phyloP scores from a whole-genome alignment of 1,140 invertebrate genomes.

The Zaprionus africanus region DNA sequence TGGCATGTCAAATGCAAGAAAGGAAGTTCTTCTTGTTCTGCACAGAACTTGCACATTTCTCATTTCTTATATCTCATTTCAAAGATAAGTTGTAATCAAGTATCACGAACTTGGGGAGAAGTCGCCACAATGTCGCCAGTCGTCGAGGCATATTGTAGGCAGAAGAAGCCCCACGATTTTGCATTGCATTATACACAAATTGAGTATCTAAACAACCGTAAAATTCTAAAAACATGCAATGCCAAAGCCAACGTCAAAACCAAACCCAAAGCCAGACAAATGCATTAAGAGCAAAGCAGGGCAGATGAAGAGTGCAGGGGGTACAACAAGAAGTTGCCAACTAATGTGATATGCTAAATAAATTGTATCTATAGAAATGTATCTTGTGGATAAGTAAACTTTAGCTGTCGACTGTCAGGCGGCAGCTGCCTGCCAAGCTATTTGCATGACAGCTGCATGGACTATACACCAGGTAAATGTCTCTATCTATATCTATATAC shows the following conservation, averaged over 20 bases:
- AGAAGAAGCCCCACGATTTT: conserved; percentile 33
- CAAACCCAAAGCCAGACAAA: conserved; percentile 40
- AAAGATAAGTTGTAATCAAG: conserved; percentile 78
- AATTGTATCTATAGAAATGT: conserved; percentile 49
- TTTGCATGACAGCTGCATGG: conserved; percentile 52
- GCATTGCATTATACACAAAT: conserved; percentile 53
- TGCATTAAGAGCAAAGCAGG: conserved; percentile 24
- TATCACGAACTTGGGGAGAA: conserved; percentile 63
- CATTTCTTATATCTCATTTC: conserved; percentile 45
- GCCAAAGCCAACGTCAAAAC: conserved; percentile 26
- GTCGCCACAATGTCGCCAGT: conserved; percentile 32
- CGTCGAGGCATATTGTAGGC: neutral
- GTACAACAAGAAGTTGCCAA: conserved; percentile 37
- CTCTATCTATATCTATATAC: neutral
- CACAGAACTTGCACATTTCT: conserved; percentile 41
- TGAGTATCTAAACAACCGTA: conserved; percentile 78
- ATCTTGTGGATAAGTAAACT: conserved; percentile 58
- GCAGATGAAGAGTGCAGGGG: neutral
- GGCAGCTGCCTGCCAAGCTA: conserved; percentile 37
- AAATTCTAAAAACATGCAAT: conserved; percentile 74
- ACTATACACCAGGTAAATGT: conserved; percentile 1
- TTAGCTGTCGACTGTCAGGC: conserved; percentile 45
- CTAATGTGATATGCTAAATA: conserved; percentile 56
- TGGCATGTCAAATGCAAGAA: conserved; percentile 78
- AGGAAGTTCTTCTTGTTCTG: neutral